Percentiles rank a stretch among this genome's conserved stretches.
These are phyloP conservation scores for Dryobotodes eremita DNA, from an alignment of 2,888 invertebrate genomes.

Conservation along the genomic window DNA sequence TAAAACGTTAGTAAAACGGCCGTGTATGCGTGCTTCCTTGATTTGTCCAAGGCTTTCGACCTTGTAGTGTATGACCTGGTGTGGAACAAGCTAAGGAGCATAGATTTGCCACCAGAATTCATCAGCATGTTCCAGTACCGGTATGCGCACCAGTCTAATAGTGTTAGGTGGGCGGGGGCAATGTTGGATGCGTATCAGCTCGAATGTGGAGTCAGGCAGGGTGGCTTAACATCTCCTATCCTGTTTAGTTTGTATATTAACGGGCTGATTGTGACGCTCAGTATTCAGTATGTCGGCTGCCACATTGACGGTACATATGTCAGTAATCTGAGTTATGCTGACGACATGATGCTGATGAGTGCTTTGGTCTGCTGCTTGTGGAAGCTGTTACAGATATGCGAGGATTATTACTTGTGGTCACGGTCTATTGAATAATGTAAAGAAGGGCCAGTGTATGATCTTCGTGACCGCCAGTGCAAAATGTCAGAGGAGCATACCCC, in stretches of 20 bases:
- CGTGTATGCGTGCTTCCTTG: constrained; percentile 2
- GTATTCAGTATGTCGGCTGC: too few relatives aligned
- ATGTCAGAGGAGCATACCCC: not conserved
- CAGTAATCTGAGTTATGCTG: not conserved
- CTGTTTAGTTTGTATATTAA: too few relatives aligned
- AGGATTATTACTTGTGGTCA: too few relatives aligned
- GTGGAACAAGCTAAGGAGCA: too few relatives aligned
- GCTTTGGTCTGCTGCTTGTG: not conserved
- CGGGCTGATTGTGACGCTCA: too few relatives aligned
- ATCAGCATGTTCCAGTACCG: constrained; percentile 6
- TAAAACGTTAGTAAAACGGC: not conserved
- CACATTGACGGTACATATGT: too few relatives aligned
- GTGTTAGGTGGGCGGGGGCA: constrained; percentile 14
- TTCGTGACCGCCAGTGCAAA: not conserved
- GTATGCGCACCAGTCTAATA: constrained; percentile 14
- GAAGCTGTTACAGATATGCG: not conserved
- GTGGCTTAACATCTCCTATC: too few relatives aligned
- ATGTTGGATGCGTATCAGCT: too few relatives aligned
- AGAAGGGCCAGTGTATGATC: too few relatives aligned
- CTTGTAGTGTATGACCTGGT: not conserved
- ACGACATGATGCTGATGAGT: constrained; percentile 18
- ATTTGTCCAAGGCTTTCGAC: not conserved
- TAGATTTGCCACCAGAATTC: too few relatives aligned
- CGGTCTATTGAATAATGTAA: too few relatives aligned
- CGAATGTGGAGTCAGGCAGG: too few relatives aligned